Base-by-base conservation (phyloP, 2,888 invertebrate species). In the Arge pagana region DNA sequence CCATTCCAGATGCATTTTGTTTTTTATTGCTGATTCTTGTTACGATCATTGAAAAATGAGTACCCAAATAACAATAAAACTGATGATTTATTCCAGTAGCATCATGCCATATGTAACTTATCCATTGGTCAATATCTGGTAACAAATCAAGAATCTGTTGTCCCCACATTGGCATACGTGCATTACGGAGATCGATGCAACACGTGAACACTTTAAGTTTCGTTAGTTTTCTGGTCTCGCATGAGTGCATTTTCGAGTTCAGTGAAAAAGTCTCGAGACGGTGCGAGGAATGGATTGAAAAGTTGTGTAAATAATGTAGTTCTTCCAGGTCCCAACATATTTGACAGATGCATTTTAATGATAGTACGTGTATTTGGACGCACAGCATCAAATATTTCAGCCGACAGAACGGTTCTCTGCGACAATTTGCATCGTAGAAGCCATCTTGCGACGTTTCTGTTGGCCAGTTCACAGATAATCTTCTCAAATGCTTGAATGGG, bases 381-480 rank as follows among this genome's bases (percentile, higher is more conserved):
- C n/a, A 45, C 11, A 45, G 8, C 11, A 16, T 45, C 15, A 45
- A 23, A 18, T 45, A n/a, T 10, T 21, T 45, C 2, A 45, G 45
- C 24, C 11, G 16, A 13, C 6, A 16, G 10, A 45, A 45, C 4
- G 33, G 33, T 8, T n/a, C 23, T 21, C 19, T 23, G n/a, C n/a
- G n/a, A n/a, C n/a, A n/a, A n/a, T n/a, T n/a, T n/a, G n/a, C n/a
- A n/a, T n/a, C n/a, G n/a, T n/a, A n/a, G n/a, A n/a, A n/a, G n/a
- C n/a, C 11, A 10, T 41, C 8, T 3, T 26, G 16, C 1, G 28
- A 18, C 11, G 16, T 6, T 5, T 4, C 11, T 4, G 23, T 23
- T 10, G 45, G 45, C 33, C 45, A 45, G 24, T 33, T 18, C 8
- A 21, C 16, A n/a, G 45, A 45, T 8, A 45, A 45, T 33, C 16